Conservation (phyloP, 2,797 vertebrate genomes). For the Mus minutoides region DNA sequence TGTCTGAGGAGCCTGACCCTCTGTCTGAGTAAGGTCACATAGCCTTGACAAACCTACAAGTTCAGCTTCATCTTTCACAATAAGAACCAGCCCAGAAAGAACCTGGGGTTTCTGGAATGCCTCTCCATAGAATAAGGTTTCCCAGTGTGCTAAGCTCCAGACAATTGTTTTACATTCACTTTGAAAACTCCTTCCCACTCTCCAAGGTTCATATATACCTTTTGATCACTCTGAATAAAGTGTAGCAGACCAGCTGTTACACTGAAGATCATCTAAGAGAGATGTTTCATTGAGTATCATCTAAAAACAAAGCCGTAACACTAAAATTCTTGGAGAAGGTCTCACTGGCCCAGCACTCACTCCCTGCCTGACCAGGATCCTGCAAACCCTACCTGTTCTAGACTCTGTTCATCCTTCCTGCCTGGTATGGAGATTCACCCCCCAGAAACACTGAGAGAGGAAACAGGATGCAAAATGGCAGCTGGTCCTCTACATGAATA, state of each 20-base stretch:
- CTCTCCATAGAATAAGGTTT: neutral
- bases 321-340: neutral
- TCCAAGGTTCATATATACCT: neutral
- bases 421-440: neutral
- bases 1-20: neutral
- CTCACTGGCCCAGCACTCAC: neutral
- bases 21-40: neutral
- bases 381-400: neutral
- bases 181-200: neutral
- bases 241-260: neutral
- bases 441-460: neutral
- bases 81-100: neutral
- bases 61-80: neutral
- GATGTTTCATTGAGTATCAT: neutral
- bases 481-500: neutral
- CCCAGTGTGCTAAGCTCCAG: neutral
- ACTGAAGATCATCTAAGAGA: neutral
- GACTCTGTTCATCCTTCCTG: neutral
- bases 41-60: neutral
- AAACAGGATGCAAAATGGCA: neutral
- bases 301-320: neutral
- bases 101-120: neutral
- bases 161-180: neutral
- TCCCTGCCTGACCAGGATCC: neutral
- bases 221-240: neutral